Evolutionary conservation across 1,140 invertebrate genomes (phyloP).

Genomic region (Bombus picipes): DNA sequence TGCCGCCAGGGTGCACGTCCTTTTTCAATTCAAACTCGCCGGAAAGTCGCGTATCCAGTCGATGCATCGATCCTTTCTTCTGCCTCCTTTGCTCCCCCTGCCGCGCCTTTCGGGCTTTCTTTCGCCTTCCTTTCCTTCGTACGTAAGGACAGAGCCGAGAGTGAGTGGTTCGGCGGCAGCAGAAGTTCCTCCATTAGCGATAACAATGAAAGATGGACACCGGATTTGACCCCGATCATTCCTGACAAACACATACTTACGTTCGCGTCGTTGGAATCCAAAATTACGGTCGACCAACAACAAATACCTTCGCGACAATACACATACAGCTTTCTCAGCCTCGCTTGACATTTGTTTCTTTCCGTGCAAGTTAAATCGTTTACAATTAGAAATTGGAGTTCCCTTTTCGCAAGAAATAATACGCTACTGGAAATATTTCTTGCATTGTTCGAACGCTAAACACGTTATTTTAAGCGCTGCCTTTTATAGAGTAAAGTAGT

Average conservation of each 20-base stretch:
- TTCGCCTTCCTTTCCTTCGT: background rate
- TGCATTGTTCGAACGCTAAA: background rate
- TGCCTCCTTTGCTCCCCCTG: background rate
- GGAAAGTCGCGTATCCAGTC: constrained; percentile 64
- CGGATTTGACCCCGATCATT: constrained; percentile 63
- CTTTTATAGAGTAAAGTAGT: background rate
- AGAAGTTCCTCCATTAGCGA: constrained; percentile 78
- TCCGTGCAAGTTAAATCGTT: background rate
- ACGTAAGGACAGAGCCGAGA: constrained; percentile 51
- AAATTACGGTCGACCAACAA: constrained; percentile 45
- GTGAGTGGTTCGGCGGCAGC: constrained; percentile 50
- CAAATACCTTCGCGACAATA: constrained; percentile 35
- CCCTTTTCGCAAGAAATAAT: background rate
- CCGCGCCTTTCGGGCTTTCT: constrained; percentile 32
- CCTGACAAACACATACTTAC: constrained; percentile 70
- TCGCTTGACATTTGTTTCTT: constrained; percentile 10
- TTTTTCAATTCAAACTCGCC: constrained; percentile 68
- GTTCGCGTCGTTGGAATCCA: constrained; percentile 38
- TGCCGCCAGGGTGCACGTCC: constrained; percentile 59
- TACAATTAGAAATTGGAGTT: background rate
- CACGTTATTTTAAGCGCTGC: background rate
- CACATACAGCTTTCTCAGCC: background rate
- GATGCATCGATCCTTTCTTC: constrained; percentile 55
- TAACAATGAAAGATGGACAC: constrained; percentile 79
- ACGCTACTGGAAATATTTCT: background rate